Base-by-base conservation (phyloP, 2,888 invertebrate genomes). In the Oscheius sp. region DNA sequence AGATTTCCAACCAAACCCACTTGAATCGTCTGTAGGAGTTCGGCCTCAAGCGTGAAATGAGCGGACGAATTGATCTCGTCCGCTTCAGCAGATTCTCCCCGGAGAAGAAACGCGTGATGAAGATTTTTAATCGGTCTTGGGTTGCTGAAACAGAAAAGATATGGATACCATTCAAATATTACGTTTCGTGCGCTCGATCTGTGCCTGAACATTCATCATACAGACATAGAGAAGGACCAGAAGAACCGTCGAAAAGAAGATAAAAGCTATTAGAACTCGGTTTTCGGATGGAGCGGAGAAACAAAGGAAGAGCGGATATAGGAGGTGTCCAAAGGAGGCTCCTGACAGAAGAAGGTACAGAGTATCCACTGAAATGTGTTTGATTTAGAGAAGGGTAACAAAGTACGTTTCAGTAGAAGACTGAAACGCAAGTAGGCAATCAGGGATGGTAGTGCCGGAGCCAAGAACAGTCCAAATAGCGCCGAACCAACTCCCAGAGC, bases 151-250 rank as follows among this genome's bases (percentile, higher is more conserved):
- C 0, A 21, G 21, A 21, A 21, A 21, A 21, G 21, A 21, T 21
- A 21, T 21, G 21, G 3, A 1, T n/a, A 2, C 33, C 1, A 35
- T 29, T 5, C 5, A 42, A 48, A 63, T 11, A 50, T 35, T 50
- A 82, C 83, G 82, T 58, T 80, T 78, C 73, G 76, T 82, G 55
- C 84, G 65, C 59, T 81, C 84, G 37, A 81, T 76, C 62, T 81
- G 84, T 29, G 85, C 81, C 59, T 86, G 85, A 51, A 79, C 74
- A 55, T 85, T 86, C 70, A 86, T 70, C 68, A 86, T 74, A 9
- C 77, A 79, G 29, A 85, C 82, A 53, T 85, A 73, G 62, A 85
- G 75, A n/a, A 84, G 73, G 51, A 84, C 83, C 60, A 86, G 70
- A 55, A 84, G 65, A 13, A 86, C 73, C 33, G 84, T 75, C n/a